phyloP scores from a whole-genome alignment of 2,888 invertebrate genomes.

The Zygaena filipendulae region DNA sequence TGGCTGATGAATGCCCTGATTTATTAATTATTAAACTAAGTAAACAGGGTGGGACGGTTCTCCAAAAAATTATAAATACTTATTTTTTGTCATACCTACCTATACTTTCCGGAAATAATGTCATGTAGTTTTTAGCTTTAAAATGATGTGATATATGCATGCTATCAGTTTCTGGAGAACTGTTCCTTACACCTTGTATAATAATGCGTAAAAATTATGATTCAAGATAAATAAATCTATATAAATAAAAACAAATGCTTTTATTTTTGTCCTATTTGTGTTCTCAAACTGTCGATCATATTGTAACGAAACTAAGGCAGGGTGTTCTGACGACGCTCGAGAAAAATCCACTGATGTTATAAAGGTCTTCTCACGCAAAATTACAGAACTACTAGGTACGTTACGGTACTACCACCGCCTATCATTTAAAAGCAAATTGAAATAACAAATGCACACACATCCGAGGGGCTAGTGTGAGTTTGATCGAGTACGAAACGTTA shows the following conservation, averaged over 20 bases:
- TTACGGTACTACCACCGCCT: constrained; percentile 1
- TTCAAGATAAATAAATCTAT: constrained; percentile 2
- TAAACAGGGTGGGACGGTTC: constrained; percentile 2
- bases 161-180: constrained; percentile 2
- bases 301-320: constrained; percentile 1
- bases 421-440: constrained; percentile 3
- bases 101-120: constrained; percentile 3
- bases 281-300: constrained; percentile 3
- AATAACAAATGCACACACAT: constrained; percentile 3
- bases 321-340: constrained; percentile 2
- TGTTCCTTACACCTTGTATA: constrained; percentile 2
- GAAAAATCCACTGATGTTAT: constrained; percentile 1
- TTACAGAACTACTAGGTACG: constrained; percentile 3
- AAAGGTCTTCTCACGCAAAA: constrained; percentile 1
- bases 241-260: constrained; percentile 2
- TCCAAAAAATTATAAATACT: constrained; percentile 2
- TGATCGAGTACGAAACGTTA: too few relatives aligned
- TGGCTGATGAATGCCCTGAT: constrained; percentile 2
- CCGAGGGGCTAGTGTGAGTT: too few relatives aligned
- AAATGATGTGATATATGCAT: constrained; percentile 3
- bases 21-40: constrained; percentile 2
- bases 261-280: constrained; percentile 2
- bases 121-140: constrained; percentile 3
- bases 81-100: constrained; percentile 2
- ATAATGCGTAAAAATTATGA: constrained; percentile 3